phyloP scores from a whole-genome alignment of 2,888 invertebrate species.

The Yponomeuta malinellus region DNA sequence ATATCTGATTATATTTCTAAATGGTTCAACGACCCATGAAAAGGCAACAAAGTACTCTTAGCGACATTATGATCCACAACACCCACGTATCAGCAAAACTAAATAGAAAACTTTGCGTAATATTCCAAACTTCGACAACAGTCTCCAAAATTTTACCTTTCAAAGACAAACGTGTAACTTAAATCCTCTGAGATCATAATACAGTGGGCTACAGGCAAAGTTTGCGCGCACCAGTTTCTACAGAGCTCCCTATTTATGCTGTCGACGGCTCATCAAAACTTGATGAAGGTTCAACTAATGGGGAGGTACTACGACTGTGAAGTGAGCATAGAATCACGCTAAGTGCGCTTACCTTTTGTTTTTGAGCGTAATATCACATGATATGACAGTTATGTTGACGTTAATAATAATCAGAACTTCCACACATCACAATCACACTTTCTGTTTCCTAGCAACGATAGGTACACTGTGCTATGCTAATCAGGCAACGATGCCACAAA shows the following conservation, averaged over 20 bases:
- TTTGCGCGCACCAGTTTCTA: background rate
- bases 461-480: too few relatives aligned
- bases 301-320: background rate
- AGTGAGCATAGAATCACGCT: background rate
- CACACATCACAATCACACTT: too few relatives aligned
- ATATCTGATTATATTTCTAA: too few relatives aligned
- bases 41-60: too few relatives aligned
- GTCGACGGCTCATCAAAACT: background rate
- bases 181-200: background rate
- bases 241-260: background rate
- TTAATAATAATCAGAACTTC: background rate
- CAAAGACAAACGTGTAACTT: background rate
- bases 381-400: background rate
- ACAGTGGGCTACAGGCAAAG: background rate
- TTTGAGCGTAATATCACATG: background rate
- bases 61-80: too few relatives aligned
- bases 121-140: background rate
- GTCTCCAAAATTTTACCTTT: background rate
- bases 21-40: too few relatives aligned
- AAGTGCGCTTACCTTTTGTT: background rate
- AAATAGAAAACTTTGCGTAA: background rate
- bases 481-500: too few relatives aligned
- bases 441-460: too few relatives aligned
- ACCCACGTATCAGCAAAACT: too few relatives aligned
- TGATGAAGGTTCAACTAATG: slow-evolving; percentile 3